Evolutionary conservation across 1,140 invertebrate species (phyloP), one percentile per base, ranked within the genome.

Genomic region (Ladona fulva): DNA sequence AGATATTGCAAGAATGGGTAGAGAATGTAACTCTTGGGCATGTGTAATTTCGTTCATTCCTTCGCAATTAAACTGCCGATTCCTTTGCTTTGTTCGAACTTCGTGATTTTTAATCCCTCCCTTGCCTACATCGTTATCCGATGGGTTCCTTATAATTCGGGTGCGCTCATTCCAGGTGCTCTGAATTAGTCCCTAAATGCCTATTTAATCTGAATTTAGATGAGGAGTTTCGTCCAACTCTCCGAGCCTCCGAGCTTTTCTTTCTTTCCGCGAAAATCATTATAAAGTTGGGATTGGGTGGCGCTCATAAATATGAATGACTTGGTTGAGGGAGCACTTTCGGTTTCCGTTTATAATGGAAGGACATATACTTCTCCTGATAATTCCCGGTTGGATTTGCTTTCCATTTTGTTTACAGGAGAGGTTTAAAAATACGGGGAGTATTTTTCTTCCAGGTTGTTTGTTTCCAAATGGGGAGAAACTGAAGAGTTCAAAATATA

Each of bases 281-380:
- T 66, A 66, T 66, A 66, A 66, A 66, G 52, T 66, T 66, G 52
- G 52, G n/a, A 66, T 66, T 66, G 52, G 52, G 52, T 66, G 52
- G 52, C 14, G 14, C 52, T 66, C 52, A 66, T 66, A 66, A 66
- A 66, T 66, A 66, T 66, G 52, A 66, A 66, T 66, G 52, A 66
- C 52, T 66, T 66, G 52, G 52, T 22, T 19, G 52, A 66, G 52
- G 52, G 52, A 3, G 1, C 52, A 12, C 52, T 66, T 66, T 66
- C 52, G n/a, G 52, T 66, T 66, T 66, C n/a, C 52, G 52, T 66
- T 66, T 66, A 66, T 66, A 66, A 66, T 66, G 52, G 52, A 22
- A 22, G n/a, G 16, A 66, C n/a, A 66, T 66, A 66, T 66, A 66
- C 14, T 66, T 22, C 52, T 1, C 3, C 52, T 66, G 52, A 66